Evolutionary conservation across 64 coral and sea anemone species (phyloP), one percentile per base, ranked within the genome.

Genomic region (Montipora foliosa): DNA sequence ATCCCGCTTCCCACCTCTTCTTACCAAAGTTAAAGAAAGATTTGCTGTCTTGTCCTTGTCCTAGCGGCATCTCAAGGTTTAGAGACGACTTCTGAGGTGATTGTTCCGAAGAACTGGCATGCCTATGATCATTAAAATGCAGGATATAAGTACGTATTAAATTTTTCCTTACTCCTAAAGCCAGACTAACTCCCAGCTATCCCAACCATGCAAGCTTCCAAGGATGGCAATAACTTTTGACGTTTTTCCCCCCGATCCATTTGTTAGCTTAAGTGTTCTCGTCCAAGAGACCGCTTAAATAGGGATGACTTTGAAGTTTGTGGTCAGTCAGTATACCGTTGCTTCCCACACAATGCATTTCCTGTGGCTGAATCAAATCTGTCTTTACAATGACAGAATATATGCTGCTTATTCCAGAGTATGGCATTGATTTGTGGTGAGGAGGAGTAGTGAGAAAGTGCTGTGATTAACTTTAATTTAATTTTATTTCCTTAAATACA

Each of bases 11-110:
- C 2, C 16, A 0, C 46, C n/a, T 8, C 16, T 50, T 51, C 82
- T 85, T 86, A 86, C 82, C 82, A 13, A 86, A 86, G 17, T 86
- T 70, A 5, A 86, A 46, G 66, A 13, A 86, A 21, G 82, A 2
- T 86, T 86, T 86, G 2, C 82, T 64, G 66, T 50, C 45, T 71
- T 86, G 45, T 51, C 82, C 82, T 71, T 71, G 44, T 71, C 0
- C 82, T n/a, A 86, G 15, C 4, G 66, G 62, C 82, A 86, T 72
- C 64, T 72, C 5, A 7, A 71, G n/a, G 10, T 86, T 86, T 0
- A 72, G 82, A 2, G 15, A 17, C 58, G 25, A 61, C 21, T 64
- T 62, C 66, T 50, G 62, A 50, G 82, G 5, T 1, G 46, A 71
- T 69, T 84, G 25, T 6, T 17, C 44, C 60, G 59, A n/a, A 49